These are phyloP conservation scores for Loris lydekkerianus DNA, from an alignment of 2,797 vertebrate species.

Conservation along the genomic window DNA sequence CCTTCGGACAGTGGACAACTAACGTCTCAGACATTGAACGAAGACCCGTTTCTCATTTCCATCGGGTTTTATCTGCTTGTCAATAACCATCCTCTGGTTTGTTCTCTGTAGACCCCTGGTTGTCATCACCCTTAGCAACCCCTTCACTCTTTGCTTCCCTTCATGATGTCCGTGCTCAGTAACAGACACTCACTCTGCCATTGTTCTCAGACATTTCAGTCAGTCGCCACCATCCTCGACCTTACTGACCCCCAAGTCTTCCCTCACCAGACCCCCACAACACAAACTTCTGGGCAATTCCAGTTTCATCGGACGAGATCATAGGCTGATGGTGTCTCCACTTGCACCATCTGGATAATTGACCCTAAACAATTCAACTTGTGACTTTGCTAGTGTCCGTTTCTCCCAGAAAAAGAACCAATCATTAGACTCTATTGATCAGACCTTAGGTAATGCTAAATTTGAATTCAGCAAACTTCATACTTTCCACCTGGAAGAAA, in stretches of 20 bases:
- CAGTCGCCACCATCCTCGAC: background rate
- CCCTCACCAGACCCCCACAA: background rate
- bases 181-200: background rate
- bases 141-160: background rate
- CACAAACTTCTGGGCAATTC: background rate
- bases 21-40: background rate
- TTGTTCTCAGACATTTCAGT: background rate
- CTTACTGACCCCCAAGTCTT: background rate
- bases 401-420: background rate
- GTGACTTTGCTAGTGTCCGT: background rate
- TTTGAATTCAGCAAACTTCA: background rate
- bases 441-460: background rate
- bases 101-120: background rate
- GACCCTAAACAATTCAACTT: constrained; percentile 19
- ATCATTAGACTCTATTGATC: background rate
- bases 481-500: background rate
- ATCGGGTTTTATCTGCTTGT: background rate
- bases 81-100: background rate
- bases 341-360: background rate
- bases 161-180: background rate
- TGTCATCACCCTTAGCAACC: background rate
- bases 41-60: background rate
- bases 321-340: background rate
- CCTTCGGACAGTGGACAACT: background rate
- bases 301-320: background rate